phyloP scores from a whole-genome alignment of 2,797 vertebrate genomes.

The Spinus pinus region DNA sequence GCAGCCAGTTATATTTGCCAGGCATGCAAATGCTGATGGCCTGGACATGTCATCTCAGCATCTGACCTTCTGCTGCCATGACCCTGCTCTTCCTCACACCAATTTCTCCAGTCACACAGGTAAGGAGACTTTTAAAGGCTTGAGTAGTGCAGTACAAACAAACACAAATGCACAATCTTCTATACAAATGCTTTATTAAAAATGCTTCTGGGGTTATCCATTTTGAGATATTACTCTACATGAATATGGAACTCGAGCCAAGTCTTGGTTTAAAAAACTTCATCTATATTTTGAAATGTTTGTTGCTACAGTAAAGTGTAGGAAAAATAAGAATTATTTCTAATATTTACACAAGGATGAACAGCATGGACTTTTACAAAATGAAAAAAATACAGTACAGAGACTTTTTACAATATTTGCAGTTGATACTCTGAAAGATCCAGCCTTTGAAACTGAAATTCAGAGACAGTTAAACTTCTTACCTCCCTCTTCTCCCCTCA shows the following conservation, averaged over 20 bases:
- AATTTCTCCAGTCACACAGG: not conserved
- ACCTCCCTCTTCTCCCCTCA: not conserved
- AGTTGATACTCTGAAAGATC: not conserved
- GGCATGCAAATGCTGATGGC: not conserved
- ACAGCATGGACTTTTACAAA: not conserved
- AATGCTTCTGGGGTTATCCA: not conserved
- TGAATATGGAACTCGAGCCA: not conserved
- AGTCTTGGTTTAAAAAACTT: not conserved
- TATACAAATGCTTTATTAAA: slow-evolving; percentile 62
- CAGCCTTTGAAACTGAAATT: not conserved
- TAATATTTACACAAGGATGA: not conserved
- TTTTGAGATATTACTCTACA: not conserved
- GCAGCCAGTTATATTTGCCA: not conserved
- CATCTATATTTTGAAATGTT: not conserved
- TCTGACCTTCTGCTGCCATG: not conserved
- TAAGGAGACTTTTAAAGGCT: not conserved
- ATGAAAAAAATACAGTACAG: not conserved
- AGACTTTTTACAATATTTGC: not conserved
- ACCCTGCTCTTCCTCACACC: not conserved
- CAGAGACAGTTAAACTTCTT: not conserved
- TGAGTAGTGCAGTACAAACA: not conserved
- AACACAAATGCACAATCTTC: not conserved
- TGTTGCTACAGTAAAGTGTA: not conserved
- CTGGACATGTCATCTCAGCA: not conserved
- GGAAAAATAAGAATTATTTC: slow-evolving; percentile 1